phyloP scores from a whole-genome alignment of 2,888 invertebrate genomes.

The Sinodicranocentrus sp. region DNA sequence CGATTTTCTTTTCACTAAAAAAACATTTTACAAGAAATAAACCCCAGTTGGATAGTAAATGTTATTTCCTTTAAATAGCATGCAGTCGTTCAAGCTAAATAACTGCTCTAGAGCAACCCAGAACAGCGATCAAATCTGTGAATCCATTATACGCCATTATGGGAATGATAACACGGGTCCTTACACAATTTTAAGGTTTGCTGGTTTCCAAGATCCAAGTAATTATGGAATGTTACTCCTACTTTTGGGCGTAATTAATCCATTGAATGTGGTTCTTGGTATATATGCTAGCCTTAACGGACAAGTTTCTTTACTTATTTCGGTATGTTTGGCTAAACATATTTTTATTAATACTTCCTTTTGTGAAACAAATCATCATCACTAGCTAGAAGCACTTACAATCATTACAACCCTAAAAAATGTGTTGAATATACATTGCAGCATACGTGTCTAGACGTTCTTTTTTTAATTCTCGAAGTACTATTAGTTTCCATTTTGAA shows the following conservation, averaged over 20 bases:
- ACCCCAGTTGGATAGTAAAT: neutral
- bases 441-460: constrained; percentile 48
- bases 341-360: no score
- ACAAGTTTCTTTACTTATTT: constrained; percentile 18
- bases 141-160: constrained; percentile 22
- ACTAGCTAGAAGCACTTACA: neutral
- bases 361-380: no score
- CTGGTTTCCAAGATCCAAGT: constrained; percentile 26
- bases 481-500: constrained; percentile 9
- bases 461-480: constrained; percentile 38
- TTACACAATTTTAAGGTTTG: constrained; percentile 47
- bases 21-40: no score
- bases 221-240: constrained; percentile 33
- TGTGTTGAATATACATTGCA: constrained; percentile 3
- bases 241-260: constrained; percentile 4
- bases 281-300: constrained; percentile 40
- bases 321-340: no score
- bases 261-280: constrained; percentile 29
- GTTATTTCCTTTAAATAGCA: constrained; percentile 23
- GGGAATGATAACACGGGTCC: constrained; percentile 20
- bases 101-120: constrained; percentile 20
- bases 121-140: constrained; percentile 32
- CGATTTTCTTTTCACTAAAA: neutral
- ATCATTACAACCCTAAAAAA: no score
- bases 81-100: constrained; percentile 36